Evolutionary conservation across 2,113 vertebrate genomes (phyloP).

Genomic region (Bubo bubo): DNA sequence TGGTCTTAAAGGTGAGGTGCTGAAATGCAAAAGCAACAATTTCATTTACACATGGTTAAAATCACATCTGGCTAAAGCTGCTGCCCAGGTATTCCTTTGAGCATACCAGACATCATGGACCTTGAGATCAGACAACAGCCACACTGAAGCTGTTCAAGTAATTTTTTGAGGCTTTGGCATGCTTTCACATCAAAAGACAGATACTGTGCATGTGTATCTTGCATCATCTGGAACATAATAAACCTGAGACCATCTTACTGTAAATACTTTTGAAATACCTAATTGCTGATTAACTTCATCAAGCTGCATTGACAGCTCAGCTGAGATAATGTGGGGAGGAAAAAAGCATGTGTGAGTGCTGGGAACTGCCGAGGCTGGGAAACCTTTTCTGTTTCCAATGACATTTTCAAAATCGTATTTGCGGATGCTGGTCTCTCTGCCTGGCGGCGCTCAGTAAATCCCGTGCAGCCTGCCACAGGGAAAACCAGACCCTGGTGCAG

Average conservation of each 20-base stretch:
- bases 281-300: not conserved
- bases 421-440: not conserved
- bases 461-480: accelerated
- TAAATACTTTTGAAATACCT: not conserved
- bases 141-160: not conserved
- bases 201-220: not conserved
- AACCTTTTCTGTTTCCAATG: not conserved
- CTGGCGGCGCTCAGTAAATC: not conserved
- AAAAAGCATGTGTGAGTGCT: not conserved
- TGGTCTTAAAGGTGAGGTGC: not conserved
- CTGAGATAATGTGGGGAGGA: not conserved
- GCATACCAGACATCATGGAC: not conserved
- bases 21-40: not conserved
- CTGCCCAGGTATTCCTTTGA: not conserved
- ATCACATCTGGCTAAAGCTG: not conserved
- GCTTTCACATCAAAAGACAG: not conserved
- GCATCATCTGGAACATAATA: not conserved
- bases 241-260: not conserved
- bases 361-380: not conserved
- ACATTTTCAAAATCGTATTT: not conserved
- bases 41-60: not conserved
- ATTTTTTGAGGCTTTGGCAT: not conserved
- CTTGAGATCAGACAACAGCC: not conserved
- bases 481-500: not conserved
- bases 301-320: not conserved